Evolutionary conservation across 1,140 invertebrate genomes (phyloP), one percentile per base, ranked within the genome.

Genomic region (Drosophila mojavensis): DNA sequence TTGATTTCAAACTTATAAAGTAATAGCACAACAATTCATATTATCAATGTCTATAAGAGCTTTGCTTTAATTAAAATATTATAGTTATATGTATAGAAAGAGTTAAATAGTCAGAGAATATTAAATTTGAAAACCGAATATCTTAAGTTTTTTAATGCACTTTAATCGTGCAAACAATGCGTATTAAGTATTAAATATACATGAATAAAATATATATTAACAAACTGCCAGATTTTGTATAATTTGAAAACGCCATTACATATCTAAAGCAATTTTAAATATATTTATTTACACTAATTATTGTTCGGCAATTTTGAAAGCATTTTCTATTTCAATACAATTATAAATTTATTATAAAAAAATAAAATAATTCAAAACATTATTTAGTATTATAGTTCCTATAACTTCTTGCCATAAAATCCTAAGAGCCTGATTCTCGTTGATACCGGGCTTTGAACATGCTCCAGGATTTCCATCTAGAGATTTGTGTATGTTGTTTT

Each of bases 391-490:
- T 58, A 67, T 67, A 33, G 54, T 24, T 68, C 58, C 64, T 90
- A 90, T 77, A 90, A 86, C 47, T 90, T 90, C 36, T 92, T 92
- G 17, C 91, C 91, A 61, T 92, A 92, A 84, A 92, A 91, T 70
- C 91, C 91, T 91, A 92, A 91, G 63, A 92, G 91, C 64, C 82
- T 81, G 71, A 92, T 91, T 75, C 91, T 84, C 64, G 91, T 92
- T 60, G 91, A 92, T 47, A 92, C 91, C 43, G 91, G 91, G 91
- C 91, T 92, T 82, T 92, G 91, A 75, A 92, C 84, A 74, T 91
- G 83, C 72, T 92, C 91, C 91, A 92, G 75, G 71, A 92, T 92
- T 81, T 92, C 91, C 91, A 92, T 90, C 91, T 92, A 76, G 70
- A 75, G 47, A 60, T 51, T 70, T 66, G 26, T 50, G 70, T 68